phyloP scores from a whole-genome alignment of 2,113 vertebrate genomes.

The Prochilodus magdalenae region DNA sequence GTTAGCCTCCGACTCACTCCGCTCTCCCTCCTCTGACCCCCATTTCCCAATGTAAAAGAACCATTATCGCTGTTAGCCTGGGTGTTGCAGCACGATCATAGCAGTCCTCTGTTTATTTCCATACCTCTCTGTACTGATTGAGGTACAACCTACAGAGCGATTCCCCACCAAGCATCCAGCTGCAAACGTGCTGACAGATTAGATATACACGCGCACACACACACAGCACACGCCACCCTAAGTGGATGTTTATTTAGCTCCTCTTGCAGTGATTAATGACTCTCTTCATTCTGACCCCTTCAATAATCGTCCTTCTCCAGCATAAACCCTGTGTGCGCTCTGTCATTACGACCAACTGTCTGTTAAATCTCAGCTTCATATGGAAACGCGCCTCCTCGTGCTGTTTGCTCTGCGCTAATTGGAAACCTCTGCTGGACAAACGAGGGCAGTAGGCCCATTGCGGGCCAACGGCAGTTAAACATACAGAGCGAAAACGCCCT shows the following conservation, averaged over 20 bases:
- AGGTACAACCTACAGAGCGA: slow-evolving; percentile 44
- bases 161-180: slow-evolving; percentile 37
- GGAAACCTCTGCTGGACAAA: slow-evolving; percentile 50
- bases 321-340: slow-evolving; percentile 66
- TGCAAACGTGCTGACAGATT: slow-evolving; percentile 51
- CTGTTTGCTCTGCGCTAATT: slow-evolving; percentile 52
- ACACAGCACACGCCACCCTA: slow-evolving; percentile 48
- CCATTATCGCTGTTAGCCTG: neutral
- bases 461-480: neutral
- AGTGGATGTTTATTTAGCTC: slow-evolving; percentile 54
- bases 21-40: neutral
- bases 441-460: slow-evolving; percentile 6
- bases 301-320: slow-evolving; percentile 61
- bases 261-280: slow-evolving; percentile 55
- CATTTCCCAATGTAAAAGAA: neutral
- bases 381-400: slow-evolving; percentile 46
- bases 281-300: slow-evolving; percentile 47
- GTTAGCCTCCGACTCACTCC: too few relatives aligned
- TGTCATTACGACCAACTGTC: slow-evolving; percentile 62
- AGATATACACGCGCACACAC: slow-evolving; percentile 47
- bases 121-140: slow-evolving; percentile 39
- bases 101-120: slow-evolving; percentile 24
- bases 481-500: neutral
- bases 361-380: slow-evolving; percentile 56
- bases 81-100: slow-evolving; percentile 12